Evolutionary conservation across 1,140 invertebrate species (phyloP), one percentile per base, ranked within the genome.

Genomic region (Drosophila willistoni): DNA sequence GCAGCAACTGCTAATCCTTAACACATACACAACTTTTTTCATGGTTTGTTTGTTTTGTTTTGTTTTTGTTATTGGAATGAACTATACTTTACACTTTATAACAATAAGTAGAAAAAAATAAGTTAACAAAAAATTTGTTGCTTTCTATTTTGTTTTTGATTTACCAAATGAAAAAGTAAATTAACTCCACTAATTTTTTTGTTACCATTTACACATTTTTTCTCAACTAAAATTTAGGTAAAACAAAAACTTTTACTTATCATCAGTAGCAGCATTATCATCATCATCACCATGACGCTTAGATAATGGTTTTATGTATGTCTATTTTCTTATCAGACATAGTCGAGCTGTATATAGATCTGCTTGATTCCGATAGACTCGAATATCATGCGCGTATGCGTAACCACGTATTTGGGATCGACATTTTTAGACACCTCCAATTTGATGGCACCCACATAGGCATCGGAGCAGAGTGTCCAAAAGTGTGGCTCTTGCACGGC

Each of bases 401-500:
- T 96, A 0, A 98, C 94, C 25, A 99, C 96, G 91, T 98, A 98
- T 84, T 97, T 96, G 0, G 97, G 94, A 93, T 99, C 98, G 1
- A 98, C 97, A 77, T 96, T 96, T 83, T 95, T 95, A 0, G 97
- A 96, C 2, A 99, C 98, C 93, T 99, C 98, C 36, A 99, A 91
- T 93, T 99, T 99, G 13, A 99, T 92, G 77, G 96, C 97, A 69
- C 98, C 98, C 2, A 99, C 95, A 92, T 96, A 98, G 12, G 97
- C 95, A 69, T 98, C 97, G 85, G 97, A 98, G 91, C 98, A 99
- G 33, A 99, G 93, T 0, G 98, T 99, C 98, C 98, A 99, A 92
- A 99, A 99, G 90, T 99, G 98, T 1, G 97, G 97, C 83, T 99
- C 98, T 91, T 98, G 97, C 1, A 98, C 96, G 66, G 96, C 96